Percentiles rank a stretch among this genome's conserved stretches.
These are phyloP conservation scores for Cephalopachus bancanus DNA, from an alignment of 2,797 vertebrate genomes.

Conservation along the genomic window DNA sequence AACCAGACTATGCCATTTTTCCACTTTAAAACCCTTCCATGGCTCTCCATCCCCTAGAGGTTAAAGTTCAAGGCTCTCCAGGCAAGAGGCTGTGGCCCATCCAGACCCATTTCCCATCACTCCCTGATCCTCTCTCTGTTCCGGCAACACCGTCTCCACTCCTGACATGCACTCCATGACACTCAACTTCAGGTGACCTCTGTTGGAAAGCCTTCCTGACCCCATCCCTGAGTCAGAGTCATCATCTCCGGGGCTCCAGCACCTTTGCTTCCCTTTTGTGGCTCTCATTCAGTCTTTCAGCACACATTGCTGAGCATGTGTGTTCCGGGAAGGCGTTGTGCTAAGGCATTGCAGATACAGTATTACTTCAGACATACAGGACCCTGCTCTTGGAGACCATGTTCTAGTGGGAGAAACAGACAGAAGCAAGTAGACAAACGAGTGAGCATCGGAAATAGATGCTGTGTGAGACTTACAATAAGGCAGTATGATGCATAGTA, in stretches of 20 bases:
- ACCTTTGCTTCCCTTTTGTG: background rate
- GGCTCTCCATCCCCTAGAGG: background rate
- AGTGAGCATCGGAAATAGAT: background rate
- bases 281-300: background rate
- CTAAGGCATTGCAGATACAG: background rate
- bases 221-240: background rate
- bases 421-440: background rate
- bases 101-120: background rate
- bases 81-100: background rate
- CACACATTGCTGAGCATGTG: background rate
- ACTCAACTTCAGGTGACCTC: background rate
- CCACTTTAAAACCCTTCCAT: slow-evolving; percentile 19
- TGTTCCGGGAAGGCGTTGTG: background rate
- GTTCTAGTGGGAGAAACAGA: background rate
- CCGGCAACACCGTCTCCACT: background rate
- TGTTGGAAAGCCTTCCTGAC: background rate
- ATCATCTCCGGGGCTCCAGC: background rate
- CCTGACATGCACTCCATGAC: background rate
- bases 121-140: background rate
- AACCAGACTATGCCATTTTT: background rate
- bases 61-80: background rate
- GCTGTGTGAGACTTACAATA: background rate
- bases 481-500: background rate
- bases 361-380: background rate
- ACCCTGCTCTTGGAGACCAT: background rate